phyloP scores from a whole-genome alignment of 2,797 vertebrate species.

The Tarsius wallacei region DNA sequence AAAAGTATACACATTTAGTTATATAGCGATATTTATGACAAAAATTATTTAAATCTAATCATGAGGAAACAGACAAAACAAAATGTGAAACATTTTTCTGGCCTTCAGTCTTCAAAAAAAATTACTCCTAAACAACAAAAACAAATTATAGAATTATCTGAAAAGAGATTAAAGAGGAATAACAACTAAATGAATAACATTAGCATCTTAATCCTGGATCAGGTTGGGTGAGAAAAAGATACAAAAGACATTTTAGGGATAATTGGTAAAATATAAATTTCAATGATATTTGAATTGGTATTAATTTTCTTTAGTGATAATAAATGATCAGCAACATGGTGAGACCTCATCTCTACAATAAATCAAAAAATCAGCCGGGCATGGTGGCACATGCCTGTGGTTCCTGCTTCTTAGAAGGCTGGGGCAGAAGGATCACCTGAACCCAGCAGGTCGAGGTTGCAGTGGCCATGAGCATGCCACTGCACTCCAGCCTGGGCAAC shows the following conservation, averaged over 20 bases:
- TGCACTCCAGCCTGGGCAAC: too few species aligned
- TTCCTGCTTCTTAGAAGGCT: too few species aligned
- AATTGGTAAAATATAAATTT: background rate
- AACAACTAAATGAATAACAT: background rate
- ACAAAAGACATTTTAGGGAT: background rate
- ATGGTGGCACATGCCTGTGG: too few species aligned
- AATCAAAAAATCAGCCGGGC: too few species aligned
- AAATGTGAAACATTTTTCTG: background rate
- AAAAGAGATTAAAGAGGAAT: conserved; percentile 27
- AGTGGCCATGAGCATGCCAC: too few species aligned
- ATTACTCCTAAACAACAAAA: background rate
- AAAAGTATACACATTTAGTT: background rate
- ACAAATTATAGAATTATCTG: background rate
- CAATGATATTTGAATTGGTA: background rate
- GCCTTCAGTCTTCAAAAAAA: background rate
- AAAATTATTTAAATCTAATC: background rate
- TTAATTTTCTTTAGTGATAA: background rate
- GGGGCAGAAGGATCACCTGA: too few species aligned
- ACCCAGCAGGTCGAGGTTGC: too few species aligned
- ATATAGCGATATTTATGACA: background rate
- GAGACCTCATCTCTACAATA: too few species aligned
- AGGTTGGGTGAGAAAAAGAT: background rate
- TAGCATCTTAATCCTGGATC: background rate
- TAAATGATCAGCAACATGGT: background rate
- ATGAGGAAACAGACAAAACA: conserved; percentile 24